Percentiles rank a stretch among this genome's conserved stretches.
Evolutionary conservation across 2,113 vertebrate genomes (phyloP).

Genomic region (Arenaria interpres): DNA sequence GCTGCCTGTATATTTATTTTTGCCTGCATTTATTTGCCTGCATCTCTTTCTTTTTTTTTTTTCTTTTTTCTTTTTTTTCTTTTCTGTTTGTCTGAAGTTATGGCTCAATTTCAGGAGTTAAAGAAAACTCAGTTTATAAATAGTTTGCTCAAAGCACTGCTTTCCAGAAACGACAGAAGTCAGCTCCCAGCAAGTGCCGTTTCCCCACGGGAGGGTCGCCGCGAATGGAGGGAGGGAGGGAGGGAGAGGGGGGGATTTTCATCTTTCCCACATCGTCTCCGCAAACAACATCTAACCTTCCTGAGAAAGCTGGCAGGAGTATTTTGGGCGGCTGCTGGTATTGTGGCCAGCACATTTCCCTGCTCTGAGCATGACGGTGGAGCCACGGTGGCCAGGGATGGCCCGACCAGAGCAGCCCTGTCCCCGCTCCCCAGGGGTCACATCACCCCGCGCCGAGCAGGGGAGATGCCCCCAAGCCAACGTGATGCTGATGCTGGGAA

Average conservation of each 20-base stretch:
- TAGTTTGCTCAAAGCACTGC: background rate
- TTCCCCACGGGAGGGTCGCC: background rate
- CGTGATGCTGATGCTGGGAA: background rate
- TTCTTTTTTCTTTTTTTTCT: background rate
- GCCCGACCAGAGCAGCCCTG: rapidly evolving
- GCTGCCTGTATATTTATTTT: background rate
- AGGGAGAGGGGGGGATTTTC: background rate
- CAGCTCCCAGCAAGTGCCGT: background rate
- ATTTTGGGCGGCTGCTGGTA: background rate
- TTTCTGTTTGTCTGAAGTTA: background rate
- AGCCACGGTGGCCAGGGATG: rapidly evolving
- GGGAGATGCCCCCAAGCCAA: rapidly evolving
- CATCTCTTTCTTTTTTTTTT: background rate
- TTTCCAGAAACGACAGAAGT: background rate
- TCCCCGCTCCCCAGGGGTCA: rapidly evolving
- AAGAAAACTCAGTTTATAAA: background rate
- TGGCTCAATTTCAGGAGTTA: background rate
- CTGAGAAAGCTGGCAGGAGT: rapidly evolving
- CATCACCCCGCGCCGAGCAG: rapidly evolving
- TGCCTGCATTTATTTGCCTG: background rate
- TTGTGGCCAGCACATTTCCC: background rate
- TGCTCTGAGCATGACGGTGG: rapidly evolving
- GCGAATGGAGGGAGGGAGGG: background rate
- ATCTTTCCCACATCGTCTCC: background rate
- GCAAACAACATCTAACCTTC: background rate